These are phyloP conservation scores for Liodrosophila aerea DNA, from an alignment of 2,888 invertebrate species.

Conservation along the genomic window DNA sequence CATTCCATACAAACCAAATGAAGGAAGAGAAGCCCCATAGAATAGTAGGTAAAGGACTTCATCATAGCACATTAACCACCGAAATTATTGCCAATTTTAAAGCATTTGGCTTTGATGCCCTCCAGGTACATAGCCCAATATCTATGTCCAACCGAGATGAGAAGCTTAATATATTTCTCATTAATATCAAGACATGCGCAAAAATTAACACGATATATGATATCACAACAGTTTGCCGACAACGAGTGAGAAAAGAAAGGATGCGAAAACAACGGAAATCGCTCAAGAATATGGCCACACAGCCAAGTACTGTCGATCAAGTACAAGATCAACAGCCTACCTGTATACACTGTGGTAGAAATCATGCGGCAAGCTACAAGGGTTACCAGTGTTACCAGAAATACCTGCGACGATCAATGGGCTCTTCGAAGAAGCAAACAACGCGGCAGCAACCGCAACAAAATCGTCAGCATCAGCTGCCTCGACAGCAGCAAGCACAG, in stretches of 20 bases:
- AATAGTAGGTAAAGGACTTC: conserved; percentile 1
- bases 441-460: no score
- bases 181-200: conserved; percentile 6
- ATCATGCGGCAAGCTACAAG: not conserved
- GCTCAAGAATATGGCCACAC: conserved; percentile 5
- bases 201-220: conserved; percentile 3
- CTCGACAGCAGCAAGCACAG: no score
- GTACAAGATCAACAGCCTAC: not conserved
- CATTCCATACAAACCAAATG: conserved; percentile 4
- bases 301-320: not conserved
- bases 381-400: not conserved
- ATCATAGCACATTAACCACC: conserved; percentile 10
- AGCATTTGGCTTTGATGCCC: conserved; percentile 5
- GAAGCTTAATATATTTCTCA: conserved; percentile 6
- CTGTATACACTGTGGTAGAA: not conserved
- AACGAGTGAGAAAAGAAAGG: conserved; percentile 1
- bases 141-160: not conserved
- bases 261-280: conserved; percentile 7
- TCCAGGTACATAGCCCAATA: conserved; percentile 11
- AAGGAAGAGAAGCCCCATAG: not conserved
- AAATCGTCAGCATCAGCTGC: no score
- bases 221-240: not conserved
- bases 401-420: not conserved
- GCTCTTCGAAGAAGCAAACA: no score
- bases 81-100: conserved; percentile 6